These are phyloP conservation scores for Panurus biarmicus DNA, from an alignment of 2,113 vertebrate species.

Conservation along the genomic window DNA sequence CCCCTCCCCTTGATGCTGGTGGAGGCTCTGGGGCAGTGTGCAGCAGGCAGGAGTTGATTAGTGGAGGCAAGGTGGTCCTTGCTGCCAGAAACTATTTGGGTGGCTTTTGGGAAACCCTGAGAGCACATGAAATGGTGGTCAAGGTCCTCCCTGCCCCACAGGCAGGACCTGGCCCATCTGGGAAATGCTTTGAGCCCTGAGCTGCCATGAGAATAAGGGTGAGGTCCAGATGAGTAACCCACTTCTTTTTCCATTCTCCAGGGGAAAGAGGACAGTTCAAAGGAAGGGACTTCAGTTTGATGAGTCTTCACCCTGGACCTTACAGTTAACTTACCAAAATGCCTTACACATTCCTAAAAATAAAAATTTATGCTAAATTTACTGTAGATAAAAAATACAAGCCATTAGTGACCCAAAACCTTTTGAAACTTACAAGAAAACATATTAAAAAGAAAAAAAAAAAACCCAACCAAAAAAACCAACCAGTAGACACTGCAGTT, in stretches of 20 bases:
- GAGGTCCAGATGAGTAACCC: not conserved
- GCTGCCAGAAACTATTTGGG: not conserved
- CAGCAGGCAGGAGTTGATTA: not conserved
- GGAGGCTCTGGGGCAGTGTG: fast-evolving
- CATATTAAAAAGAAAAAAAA: too few relatives aligned
- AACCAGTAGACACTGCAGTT: slow-evolving; percentile 23
- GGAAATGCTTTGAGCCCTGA: not conserved
- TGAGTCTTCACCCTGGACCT: slow-evolving; percentile 15
- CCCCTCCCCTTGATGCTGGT: not conserved
- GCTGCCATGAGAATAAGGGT: not conserved
- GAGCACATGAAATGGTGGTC: not conserved
- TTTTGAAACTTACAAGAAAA: slow-evolving; percentile 18
- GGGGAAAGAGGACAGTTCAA: slow-evolving; percentile 60
- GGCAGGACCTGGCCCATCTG: not conserved
- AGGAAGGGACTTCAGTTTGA: slow-evolving; percentile 80
- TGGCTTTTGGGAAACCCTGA: not conserved
- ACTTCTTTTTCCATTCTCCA: slow-evolving; percentile 29
- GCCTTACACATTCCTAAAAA: slow-evolving; percentile 80
- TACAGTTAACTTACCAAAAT: slow-evolving; percentile 73
- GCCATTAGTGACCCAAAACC: slow-evolving; percentile 54
- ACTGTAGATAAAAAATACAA: slow-evolving; percentile 63
- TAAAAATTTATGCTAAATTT: slow-evolving; percentile 61
- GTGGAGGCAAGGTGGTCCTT: not conserved
- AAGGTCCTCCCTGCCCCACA: not conserved
- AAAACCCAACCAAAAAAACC: not conserved